Evolutionary conservation across 2,797 vertebrate species (phyloP).

Genomic region (Rhinichthys osculus): DNA sequence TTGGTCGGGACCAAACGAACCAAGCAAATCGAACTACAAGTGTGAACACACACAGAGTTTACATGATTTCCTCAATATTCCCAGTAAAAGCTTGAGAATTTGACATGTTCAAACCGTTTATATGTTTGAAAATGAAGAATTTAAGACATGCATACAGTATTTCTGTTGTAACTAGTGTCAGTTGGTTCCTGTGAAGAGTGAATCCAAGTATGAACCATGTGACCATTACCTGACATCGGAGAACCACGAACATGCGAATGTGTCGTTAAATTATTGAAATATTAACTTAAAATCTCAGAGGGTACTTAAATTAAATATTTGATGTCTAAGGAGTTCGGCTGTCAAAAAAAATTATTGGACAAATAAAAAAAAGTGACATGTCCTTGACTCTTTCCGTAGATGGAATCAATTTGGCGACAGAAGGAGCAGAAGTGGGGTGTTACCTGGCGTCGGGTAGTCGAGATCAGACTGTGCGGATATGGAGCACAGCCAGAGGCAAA

Average conservation of each 20-base stretch:
- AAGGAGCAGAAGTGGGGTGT: conserved; percentile 76
- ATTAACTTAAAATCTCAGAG: not conserved
- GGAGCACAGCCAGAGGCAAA: conserved; percentile 89
- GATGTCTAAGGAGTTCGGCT: not conserved
- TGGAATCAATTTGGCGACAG: conserved; percentile 67
- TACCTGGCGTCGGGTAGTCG: conserved; percentile 94
- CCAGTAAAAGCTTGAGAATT: not conserved
- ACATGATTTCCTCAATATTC: too few relatives aligned
- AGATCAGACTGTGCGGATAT: conserved; percentile 94
- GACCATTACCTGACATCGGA: not conserved
- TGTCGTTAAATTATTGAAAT: not conserved
- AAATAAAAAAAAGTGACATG: not conserved
- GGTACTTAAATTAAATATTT: not conserved
- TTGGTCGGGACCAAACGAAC: too few relatives aligned
- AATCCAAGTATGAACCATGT: not conserved
- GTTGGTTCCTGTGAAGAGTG: not conserved
- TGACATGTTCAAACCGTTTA: too few relatives aligned
- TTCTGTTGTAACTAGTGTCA: not conserved
- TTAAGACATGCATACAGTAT: not conserved
- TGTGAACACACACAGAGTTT: too few relatives aligned
- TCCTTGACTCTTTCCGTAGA: conserved; percentile 44
- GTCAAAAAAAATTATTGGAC: not conserved
- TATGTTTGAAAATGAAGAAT: not conserved
- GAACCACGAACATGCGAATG: not conserved
- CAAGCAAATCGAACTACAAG: too few relatives aligned